These are phyloP conservation scores for Hypomecis atomaria DNA, from an alignment of 2,888 invertebrate genomes.

Conservation along the genomic window DNA sequence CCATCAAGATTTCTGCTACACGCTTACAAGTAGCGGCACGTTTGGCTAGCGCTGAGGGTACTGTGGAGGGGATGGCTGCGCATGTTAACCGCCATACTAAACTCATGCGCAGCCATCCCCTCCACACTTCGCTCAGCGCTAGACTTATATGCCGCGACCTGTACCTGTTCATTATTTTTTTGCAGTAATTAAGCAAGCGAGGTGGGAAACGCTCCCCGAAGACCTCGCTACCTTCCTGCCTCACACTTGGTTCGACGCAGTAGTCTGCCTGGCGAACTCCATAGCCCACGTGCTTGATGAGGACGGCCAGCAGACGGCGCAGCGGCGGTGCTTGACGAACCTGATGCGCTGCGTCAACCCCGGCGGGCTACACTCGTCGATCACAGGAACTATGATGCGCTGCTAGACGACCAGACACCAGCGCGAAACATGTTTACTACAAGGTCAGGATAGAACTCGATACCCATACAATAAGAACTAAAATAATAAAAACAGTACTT, in stretches of 20 bases:
- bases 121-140: too few species aligned
- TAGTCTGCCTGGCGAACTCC: constrained; percentile 19
- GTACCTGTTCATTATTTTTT: too few species aligned
- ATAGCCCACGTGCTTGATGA: constrained; percentile 12
- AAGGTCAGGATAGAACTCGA: neutral
- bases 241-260: constrained; percentile 8
- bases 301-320: constrained; percentile 1
- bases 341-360: constrained; percentile 90
- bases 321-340: constrained; percentile 22
- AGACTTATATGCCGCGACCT: too few species aligned
- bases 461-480: too few species aligned
- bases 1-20: too few species aligned
- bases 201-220: constrained; percentile 20
- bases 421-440: constrained; percentile 20
- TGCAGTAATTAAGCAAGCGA: constrained; percentile 23
- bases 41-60: too few species aligned
- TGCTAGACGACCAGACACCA: constrained; percentile 84
- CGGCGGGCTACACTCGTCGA: constrained; percentile 90
- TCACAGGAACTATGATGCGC: constrained; percentile 91
- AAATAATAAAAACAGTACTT: too few species aligned
- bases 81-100: too few species aligned
- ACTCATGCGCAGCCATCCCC: too few species aligned
- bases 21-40: too few species aligned
- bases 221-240: constrained; percentile 65
- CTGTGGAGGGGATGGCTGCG: too few species aligned